Base-by-base conservation (phyloP, 2,888 invertebrate species). In the Erebia palarica region DNA sequence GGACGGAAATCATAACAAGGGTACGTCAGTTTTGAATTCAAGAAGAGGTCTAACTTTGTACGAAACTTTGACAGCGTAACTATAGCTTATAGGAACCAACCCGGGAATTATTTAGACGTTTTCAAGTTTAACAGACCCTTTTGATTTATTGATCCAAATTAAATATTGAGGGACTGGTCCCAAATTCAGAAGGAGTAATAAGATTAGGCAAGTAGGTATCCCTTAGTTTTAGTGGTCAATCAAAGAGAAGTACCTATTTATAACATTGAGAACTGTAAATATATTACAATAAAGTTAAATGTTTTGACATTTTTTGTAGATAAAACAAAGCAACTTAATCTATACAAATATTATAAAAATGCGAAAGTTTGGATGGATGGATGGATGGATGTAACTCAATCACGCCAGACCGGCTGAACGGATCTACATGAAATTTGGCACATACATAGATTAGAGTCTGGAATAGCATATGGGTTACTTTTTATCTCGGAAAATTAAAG, bases 101-200 rank as follows among this genome's bases (percentile, higher is more conserved):
- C 68, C 58, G 70, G 70, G 67, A 76, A 74, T 74, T 76, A 73
- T 73, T 75, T 55, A 69, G 72, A 69, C 72, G 67, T 65, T 75
- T 72, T 70, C 72, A 69, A 71, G 63, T 70, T 70, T 55, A 68
- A 55, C 64, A 53, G 69, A 16, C 59, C 59, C 68, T 67, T 69
- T 72, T 67, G 75, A 75, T 73, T 72, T 73, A 70, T 72, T 63
- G 42, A 71, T 68, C 55, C 59, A 59, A 61, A 69, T 74, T 58
- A 74, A 71, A 68, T 60, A 74, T 74, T 67, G 42, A 61, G 51
- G 70, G 70, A 53, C 57, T 61, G 53, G 47, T 60, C 49, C 49
- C 49, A 1, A 58, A 42, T 59, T 59, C 8, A 36, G n/a, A 47
- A 18, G 44, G 49, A 55, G 10, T 65, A 44, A 65, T 57, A 57